These are phyloP conservation scores for Pelvicachromis taeniatus DNA, from an alignment of 2,113 vertebrate genomes.

Conservation along the genomic window DNA sequence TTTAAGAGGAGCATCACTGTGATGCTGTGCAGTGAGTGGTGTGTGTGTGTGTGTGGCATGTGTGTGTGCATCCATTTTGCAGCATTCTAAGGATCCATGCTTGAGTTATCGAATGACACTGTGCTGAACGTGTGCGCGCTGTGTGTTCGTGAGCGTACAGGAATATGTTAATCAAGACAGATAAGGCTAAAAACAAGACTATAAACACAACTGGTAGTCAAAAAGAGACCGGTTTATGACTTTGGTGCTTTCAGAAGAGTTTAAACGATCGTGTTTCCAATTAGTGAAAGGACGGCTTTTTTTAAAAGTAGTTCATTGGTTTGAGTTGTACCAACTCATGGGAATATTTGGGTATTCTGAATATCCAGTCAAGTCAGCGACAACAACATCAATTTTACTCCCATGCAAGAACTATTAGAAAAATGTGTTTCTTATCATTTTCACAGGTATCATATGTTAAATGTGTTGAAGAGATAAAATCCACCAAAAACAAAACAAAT, in stretches of 20 bases:
- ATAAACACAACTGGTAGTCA: background rate
- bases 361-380: background rate
- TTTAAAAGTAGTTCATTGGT: background rate
- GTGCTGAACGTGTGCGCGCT: background rate
- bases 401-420: background rate
- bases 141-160: background rate
- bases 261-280: background rate
- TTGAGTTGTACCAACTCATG: background rate
- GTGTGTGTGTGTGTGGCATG: background rate
- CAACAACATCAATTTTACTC: background rate
- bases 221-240: background rate
- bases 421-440: background rate
- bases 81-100: background rate
- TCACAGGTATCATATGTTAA: fast-evolving
- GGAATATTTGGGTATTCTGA: background rate
- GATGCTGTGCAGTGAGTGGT: background rate
- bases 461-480: background rate
- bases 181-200: background rate
- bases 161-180: background rate
- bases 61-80: background rate
- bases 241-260: background rate
- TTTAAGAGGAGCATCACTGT: conserved; percentile 14
- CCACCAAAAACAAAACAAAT: background rate
- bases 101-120: background rate
- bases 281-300: background rate